Evolutionary conservation across 2,113 vertebrate species (phyloP).

Genomic region (Turnix velox): DNA sequence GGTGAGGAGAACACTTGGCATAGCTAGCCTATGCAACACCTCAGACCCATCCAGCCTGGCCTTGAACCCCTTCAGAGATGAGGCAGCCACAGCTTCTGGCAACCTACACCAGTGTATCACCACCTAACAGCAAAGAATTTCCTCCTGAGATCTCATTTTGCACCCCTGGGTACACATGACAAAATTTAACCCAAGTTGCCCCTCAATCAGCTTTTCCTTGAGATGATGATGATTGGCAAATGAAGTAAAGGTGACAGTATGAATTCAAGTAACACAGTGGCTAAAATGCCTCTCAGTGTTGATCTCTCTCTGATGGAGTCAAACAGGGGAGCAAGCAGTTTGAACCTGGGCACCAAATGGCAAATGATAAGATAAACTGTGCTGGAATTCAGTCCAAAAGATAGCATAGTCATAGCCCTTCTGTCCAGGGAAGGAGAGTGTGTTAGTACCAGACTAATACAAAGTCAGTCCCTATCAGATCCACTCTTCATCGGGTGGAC

Average conservation of each 20-base stretch:
- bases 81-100: too few relatives aligned
- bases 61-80: too few relatives aligned
- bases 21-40: too few relatives aligned
- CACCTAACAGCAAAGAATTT: too few relatives aligned
- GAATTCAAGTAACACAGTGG: neutral
- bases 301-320: neutral
- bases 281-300: neutral
- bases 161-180: neutral
- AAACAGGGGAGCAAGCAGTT: neutral
- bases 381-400: neutral
- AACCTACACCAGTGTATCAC: too few relatives aligned
- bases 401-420: accelerated
- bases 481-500: neutral
- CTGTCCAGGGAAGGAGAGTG: accelerated
- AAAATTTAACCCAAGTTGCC: neutral
- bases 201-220: neutral
- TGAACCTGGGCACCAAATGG: neutral
- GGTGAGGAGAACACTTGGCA: accelerated
- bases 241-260: accelerated
- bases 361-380: neutral
- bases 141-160: neutral
- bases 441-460: neutral
- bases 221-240: neutral
- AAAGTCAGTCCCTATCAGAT: neutral
- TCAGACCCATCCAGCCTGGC: too few relatives aligned